phyloP scores from a whole-genome alignment of 2,888 invertebrate genomes.

The Watsonalla cultraria region DNA sequence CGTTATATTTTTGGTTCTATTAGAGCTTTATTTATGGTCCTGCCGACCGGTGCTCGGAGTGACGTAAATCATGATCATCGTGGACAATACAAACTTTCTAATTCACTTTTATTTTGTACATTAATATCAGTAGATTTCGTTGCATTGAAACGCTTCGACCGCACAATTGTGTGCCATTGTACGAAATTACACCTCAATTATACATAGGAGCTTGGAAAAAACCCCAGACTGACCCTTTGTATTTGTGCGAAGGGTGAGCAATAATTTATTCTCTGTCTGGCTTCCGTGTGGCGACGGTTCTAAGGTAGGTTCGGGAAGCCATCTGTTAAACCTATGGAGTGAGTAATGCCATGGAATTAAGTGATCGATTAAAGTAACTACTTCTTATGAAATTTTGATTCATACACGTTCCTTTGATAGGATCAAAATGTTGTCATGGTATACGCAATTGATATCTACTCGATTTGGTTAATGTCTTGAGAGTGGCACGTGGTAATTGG shows the following conservation, averaged over 20 bases:
- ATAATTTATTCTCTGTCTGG: constrained; percentile 58
- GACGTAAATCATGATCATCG: constrained; percentile 59
- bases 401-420: too few species aligned
- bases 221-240: constrained; percentile 47
- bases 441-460: constrained; percentile 10
- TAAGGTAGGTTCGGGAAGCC: constrained; percentile 36
- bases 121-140: constrained; percentile 34
- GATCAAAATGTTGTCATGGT: not conserved
- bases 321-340: constrained; percentile 25
- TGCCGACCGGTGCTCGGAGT: constrained; percentile 40
- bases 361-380: constrained; percentile 2
- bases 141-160: constrained; percentile 45
- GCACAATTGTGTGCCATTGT: constrained; percentile 49
- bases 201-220: constrained; percentile 50
- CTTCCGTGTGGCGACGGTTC: constrained; percentile 51
- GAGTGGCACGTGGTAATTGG: constrained; percentile 54
- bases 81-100: constrained; percentile 57
- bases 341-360: not conserved
- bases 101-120: constrained; percentile 49
- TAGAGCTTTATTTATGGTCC: constrained; percentile 45
- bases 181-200: constrained; percentile 68
- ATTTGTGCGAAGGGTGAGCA: constrained; percentile 46
- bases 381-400: too few species aligned
- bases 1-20: constrained; percentile 31
- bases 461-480: constrained; percentile 37